Evolutionary conservation across 2,113 vertebrate genomes (phyloP).

Genomic region (Festucalex cinctus): DNA sequence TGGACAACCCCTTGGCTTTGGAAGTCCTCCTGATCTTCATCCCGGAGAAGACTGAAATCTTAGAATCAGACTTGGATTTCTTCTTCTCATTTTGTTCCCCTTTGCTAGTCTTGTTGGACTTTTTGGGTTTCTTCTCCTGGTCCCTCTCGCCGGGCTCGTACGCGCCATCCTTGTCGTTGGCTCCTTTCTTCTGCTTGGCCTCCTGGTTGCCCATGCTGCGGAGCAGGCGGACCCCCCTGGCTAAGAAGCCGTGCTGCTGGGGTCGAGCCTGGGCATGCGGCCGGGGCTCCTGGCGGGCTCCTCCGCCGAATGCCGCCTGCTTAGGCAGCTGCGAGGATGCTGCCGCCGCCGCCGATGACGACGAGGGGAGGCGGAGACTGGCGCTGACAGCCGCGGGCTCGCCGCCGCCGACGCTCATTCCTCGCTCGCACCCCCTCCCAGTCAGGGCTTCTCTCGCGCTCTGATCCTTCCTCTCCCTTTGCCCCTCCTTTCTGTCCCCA

Average conservation of each 20-base stretch:
- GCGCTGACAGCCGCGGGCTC: constrained; percentile 63
- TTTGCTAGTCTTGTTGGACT: constrained; percentile 74
- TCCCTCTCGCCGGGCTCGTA: constrained; percentile 77
- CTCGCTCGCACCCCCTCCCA: constrained; percentile 66
- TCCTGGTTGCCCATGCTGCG: constrained; percentile 94
- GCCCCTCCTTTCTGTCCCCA: constrained; percentile 71
- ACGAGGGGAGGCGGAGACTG: constrained; percentile 60
- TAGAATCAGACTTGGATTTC: constrained; percentile 83
- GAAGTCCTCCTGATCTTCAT: constrained; percentile 87
- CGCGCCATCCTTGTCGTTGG: constrained; percentile 55
- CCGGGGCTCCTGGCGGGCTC: constrained; percentile 48
- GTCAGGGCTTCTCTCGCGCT: constrained; percentile 68
- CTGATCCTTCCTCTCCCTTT: constrained; percentile 71
- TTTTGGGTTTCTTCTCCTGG: constrained; percentile 82
- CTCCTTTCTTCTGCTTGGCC: constrained; percentile 84
- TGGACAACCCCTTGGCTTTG: constrained; percentile 76
- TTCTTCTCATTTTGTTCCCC: constrained; percentile 73
- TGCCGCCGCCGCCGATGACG: constrained; percentile 60
- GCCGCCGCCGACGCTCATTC: constrained; percentile 63
- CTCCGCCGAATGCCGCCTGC: constrained; percentile 62
- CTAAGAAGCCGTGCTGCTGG: constrained; percentile 77
- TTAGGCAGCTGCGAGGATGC: constrained; percentile 66
- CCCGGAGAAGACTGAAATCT: constrained; percentile 86
- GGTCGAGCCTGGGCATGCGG: constrained; percentile 41
- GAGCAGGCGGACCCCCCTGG: constrained; percentile 62